Base-by-base conservation (phyloP, 2,113 vertebrate species). In the Carassius carassius region DNA sequence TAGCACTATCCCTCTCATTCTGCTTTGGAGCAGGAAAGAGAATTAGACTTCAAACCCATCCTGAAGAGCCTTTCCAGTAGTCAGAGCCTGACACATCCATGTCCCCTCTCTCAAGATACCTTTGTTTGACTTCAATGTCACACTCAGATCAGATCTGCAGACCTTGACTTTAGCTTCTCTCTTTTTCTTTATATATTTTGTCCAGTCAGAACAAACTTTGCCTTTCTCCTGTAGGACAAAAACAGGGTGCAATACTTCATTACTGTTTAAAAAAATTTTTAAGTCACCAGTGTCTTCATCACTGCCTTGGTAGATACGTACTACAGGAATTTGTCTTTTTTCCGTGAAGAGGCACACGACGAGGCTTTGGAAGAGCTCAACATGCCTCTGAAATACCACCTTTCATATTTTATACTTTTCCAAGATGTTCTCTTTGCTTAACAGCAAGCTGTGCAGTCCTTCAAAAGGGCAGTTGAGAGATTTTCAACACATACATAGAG, bases 41-140 rank as follows among this genome's bases (percentile, higher is more conserved):
- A 84, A 54, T 78, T 86, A 54, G 84, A 86, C 80, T 74, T 84
- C 87, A 86, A 86, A 88, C 23, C 29, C 49, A 19, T 84, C 16
- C 49, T 10, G 21, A 10, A 81, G 62, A 83, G 69, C 41, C 62
- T 85, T 21, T 19, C 16, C 58, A 21, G 78, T 44, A 72, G 62
- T 29, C 70, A 44, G 44, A 32, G 35, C 16, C 35, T 86, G 81
- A 79, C 65, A 84, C 77, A 86, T 84, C 65, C 62, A 44, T 82
- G n/a, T 67, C 86, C 54, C 85, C 51, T 79, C 67, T 86, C 76
- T 88, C 70, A 35, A 82, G 47, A 49, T 25, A 25, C 23, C 60
- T 82, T 87, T 74, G 67, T 74, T 85, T 87, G 63, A 85, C 85
- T 90, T 13, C 3, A 47, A 65, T 76, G 78, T 84, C 78, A 81